Evolutionary conservation across 1,140 invertebrate species (phyloP).

Genomic region (Belonocnema kinseyi): DNA sequence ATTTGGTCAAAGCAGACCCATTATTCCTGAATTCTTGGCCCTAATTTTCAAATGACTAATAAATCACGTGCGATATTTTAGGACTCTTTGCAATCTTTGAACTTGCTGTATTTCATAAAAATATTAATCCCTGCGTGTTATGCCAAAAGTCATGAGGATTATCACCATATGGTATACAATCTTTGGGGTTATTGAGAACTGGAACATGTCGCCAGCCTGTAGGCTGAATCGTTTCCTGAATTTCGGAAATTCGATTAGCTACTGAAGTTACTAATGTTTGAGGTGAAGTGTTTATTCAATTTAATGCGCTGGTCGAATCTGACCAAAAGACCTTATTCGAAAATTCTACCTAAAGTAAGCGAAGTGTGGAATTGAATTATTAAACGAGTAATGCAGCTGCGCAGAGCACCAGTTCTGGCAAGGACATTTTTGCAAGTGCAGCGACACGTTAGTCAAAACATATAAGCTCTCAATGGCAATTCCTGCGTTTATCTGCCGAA

Average conservation of each 20-base stretch:
- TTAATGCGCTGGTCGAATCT: conserved; percentile 67
- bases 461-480: background rate
- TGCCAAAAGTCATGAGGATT: background rate
- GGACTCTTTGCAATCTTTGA: too few relatives aligned
- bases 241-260: too few relatives aligned
- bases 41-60: background rate
- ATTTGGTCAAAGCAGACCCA: too few relatives aligned
- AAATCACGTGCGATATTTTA: background rate
- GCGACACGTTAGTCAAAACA: conserved; percentile 38
- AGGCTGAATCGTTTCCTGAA: conserved; percentile 14
- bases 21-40: too few relatives aligned
- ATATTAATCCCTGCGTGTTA: background rate
- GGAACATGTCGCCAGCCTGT: conserved; percentile 58
- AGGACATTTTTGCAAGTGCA: conserved; percentile 28
- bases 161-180: conserved; percentile 58
- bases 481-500: background rate
- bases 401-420: conserved; percentile 37
- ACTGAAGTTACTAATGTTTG: too few relatives aligned
- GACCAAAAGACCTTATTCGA: conserved; percentile 35
- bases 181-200: conserved; percentile 60
- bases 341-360: background rate
- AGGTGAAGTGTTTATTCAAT: conserved; percentile 52
- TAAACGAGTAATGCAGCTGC: conserved; percentile 29
- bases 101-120: background rate
- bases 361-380: background rate